These are phyloP conservation scores for Eriosoma lanigerum DNA, from an alignment of 1,140 invertebrate genomes.

Conservation along the genomic window DNA sequence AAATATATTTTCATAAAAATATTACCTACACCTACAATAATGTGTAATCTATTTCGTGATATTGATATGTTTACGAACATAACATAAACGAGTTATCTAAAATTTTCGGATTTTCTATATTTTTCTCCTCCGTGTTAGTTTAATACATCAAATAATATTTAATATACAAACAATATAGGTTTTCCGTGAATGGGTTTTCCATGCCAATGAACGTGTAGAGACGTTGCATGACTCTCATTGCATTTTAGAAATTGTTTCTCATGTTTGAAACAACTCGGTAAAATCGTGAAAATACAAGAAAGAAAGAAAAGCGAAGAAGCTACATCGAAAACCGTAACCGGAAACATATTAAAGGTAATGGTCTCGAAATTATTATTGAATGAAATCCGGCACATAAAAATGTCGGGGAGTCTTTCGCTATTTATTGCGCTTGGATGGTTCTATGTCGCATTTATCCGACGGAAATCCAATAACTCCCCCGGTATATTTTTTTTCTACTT, in stretches of 20 bases:
- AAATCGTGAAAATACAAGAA: neutral
- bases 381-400: conserved; percentile 52
- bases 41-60: too few relatives aligned
- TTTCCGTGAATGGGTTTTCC: conserved; percentile 7
- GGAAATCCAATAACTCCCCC: conserved; percentile 43
- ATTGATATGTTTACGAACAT: too few relatives aligned
- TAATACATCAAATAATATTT: neutral
- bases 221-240: neutral
- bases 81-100: too few relatives aligned
- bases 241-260: conserved; percentile 20
- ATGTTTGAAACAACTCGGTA: conserved; percentile 3
- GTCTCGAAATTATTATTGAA: conserved; percentile 51
- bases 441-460: conserved; percentile 42
- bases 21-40: too few relatives aligned
- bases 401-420: conserved; percentile 47
- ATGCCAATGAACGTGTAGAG: neutral
- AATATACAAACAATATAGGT: neutral
- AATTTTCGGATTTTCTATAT: neutral
- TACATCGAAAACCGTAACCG: conserved; percentile 47
- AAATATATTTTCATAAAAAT: too few relatives aligned
- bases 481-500: neutral
- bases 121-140: neutral
- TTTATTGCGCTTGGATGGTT: conserved; percentile 46
- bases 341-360: conserved; percentile 52
- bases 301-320: conserved; percentile 6